Evolutionary conservation across 1,140 invertebrate species (phyloP).

Genomic region (Lamellibrachia luymesi): DNA sequence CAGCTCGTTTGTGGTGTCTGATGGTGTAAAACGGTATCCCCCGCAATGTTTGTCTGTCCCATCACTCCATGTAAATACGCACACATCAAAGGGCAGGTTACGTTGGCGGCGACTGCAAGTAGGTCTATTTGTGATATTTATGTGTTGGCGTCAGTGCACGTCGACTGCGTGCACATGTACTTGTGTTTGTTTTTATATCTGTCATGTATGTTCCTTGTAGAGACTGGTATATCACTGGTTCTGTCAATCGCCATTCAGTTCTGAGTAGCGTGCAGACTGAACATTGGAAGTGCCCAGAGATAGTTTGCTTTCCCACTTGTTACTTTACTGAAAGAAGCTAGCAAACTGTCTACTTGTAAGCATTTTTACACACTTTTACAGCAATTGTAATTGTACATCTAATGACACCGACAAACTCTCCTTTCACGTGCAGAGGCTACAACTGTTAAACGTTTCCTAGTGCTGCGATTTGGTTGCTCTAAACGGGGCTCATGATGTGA

Average conservation of each 20-base stretch:
- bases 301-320: neutral
- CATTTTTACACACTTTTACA: neutral
- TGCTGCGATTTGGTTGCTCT: neutral
- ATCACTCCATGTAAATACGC: neutral
- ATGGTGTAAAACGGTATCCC: neutral
- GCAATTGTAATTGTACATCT: neutral
- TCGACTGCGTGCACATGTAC: neutral
- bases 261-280: neutral
- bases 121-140: neutral
- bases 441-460: neutral
- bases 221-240: neutral
- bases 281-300: neutral
- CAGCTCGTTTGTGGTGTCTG: neutral
- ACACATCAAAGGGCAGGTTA: neutral
- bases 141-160: neutral
- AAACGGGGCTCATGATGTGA: neutral
- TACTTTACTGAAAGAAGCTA: neutral
- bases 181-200: neutral
- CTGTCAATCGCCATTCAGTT: neutral
- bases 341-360: neutral
- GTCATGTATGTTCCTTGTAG: neutral
- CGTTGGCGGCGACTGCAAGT: neutral
- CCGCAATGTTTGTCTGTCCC: neutral
- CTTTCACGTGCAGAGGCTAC: neutral
- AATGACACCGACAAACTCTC: neutral